Evolutionary conservation across 2,888 invertebrate genomes (phyloP), one percentile per base, ranked within the genome.

Genomic region (Drosophila macrospina): DNA sequence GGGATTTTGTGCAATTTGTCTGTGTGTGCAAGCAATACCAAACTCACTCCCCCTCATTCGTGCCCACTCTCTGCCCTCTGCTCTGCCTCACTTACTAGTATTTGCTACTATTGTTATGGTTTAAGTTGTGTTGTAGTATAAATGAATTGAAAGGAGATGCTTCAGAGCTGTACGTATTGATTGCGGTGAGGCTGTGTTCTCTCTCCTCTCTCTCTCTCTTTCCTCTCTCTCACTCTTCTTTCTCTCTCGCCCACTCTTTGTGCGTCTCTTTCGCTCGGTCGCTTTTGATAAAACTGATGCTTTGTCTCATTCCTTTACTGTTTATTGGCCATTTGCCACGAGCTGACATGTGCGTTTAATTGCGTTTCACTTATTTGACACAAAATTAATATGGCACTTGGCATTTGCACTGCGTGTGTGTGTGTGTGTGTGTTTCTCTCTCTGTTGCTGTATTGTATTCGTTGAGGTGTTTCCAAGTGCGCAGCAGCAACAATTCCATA

Each of bases 291-390:
- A 16, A 44, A 55, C 37, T 59, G 28, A 34, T 51, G 50, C 26
- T 59, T 55, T 51, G 51, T 54, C 62, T 36, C 47, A 20, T 39
- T 65, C 13, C 28, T 15, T 41, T 50, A 44, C 62, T 70, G 69
- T 78, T 70, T 82, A 88, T 80, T 88, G 86, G 77, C 76, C 83
- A 82, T 82, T 87, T 86, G 77, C 74, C 78, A 78, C 44, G 63
- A 71, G 73, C 74, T 84, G 89, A 79, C 87, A 89, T 87, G 88
- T 87, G 88, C 81, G 88, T 84, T 89, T 87, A 89, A 87, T 89
- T 87, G 81, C 78, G 78, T 89, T 88, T 89, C 74, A 83, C 82
- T 88, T 89, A 90, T 83, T 89, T 86, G 82, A 88, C 88, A 87
- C 78, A 87, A 89, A 78, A 88, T 89, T 87, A 85, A 89, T 90